Evolutionary conservation across 2,888 invertebrate genomes (phyloP).

Genomic region (Ormyrus rosae): DNA sequence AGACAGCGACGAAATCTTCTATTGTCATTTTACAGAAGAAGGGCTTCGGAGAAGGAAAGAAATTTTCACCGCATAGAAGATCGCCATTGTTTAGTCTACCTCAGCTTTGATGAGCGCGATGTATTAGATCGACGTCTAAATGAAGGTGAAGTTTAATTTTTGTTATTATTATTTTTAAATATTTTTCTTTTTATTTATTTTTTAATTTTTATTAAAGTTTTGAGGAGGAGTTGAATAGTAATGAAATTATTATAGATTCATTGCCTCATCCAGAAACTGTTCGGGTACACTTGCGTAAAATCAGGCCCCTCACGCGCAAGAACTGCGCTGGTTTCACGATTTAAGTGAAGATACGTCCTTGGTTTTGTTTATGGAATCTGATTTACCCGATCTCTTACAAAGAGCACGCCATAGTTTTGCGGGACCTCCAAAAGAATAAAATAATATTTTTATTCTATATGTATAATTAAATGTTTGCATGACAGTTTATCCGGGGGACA

Average conservation of each 20-base stretch:
- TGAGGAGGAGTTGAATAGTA: too few species aligned
- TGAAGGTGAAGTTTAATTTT: background rate
- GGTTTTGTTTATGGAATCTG: background rate
- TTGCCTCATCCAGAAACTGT: background rate
- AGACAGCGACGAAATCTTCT: too few species aligned
- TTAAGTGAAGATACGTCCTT: background rate
- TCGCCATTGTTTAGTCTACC: too few species aligned
- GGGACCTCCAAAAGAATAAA: background rate
- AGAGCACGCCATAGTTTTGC: background rate
- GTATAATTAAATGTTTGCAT: constrained; percentile 53
- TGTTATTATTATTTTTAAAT: background rate
- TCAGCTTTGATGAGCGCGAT: background rate
- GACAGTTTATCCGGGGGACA: constrained; percentile 14
- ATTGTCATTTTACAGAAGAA: too few species aligned
- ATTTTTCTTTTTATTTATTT: too few species aligned
- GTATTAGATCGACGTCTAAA: background rate
- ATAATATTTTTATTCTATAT: background rate
- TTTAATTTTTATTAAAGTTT: too few species aligned
- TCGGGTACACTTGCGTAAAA: background rate
- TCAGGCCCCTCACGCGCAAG: background rate
- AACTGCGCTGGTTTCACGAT: constrained; percentile 2
- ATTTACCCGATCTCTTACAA: background rate
- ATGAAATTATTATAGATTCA: background rate
- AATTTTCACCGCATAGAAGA: too few species aligned
- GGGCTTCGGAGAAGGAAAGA: too few species aligned